Base-by-base conservation (phyloP, 1,140 invertebrate genomes). In the Pogonognathellus flavescens region DNA sequence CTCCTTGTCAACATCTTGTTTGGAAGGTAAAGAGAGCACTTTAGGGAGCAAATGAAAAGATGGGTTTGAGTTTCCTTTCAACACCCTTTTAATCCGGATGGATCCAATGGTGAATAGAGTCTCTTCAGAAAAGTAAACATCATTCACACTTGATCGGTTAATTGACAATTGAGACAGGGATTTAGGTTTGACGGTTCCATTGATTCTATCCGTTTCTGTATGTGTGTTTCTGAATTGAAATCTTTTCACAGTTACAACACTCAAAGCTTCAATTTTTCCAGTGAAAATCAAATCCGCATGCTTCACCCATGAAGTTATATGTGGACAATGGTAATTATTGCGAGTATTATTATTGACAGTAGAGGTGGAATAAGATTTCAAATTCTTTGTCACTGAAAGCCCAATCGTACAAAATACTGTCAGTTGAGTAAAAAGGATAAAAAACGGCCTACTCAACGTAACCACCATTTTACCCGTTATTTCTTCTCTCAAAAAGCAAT, bases 71-170 rank as follows among this genome's bases (percentile, higher is more conserved):
- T 11, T 41, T 76, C 70, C 70, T 11, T 76, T 76, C 41, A 76
- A 20, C 14, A 76, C 70, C 41, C 70, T 25, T 76, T 76, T 76
- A 76, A 76, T 76, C 70, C 41, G 41, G 31, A 76, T 76, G 41
- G 16, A 50, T 76, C 70, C 70, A 9, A 76, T n/a, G n/a, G 25
- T 31, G 31, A 76, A 76, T 49, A 18, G 70, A 31, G 41, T 49
- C 70, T 76, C 70, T 76, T 76, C 70, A 50, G 70, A 50, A 76
- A 76, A 31, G 70, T 50, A 76, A 76, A 76, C 70, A 76, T 76
- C 25, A 76, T 76, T 76, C 41, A 76, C 70, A 76, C 70, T 76
- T 31, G 70, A 76, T 13, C 70, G 70, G 49, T 76, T 76, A 66
- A 66, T 66, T 66, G 62, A 66, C 62, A 66, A 25, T 31, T 66